Evolutionary conservation across 2,888 invertebrate species (phyloP), one percentile per base, ranked within the genome.

Genomic region (Netelia melanura): DNA sequence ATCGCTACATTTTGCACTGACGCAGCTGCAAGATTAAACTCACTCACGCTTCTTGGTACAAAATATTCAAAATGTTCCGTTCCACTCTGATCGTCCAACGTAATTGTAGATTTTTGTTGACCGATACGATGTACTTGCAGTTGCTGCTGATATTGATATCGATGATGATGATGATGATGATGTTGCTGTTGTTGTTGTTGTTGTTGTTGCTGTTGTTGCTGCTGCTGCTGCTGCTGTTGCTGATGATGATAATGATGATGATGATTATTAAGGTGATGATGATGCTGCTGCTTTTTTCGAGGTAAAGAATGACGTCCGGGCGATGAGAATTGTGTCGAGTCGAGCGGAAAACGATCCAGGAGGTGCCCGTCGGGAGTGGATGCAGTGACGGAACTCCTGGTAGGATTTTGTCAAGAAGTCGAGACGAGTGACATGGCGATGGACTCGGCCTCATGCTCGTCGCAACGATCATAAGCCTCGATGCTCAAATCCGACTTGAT

Each of bases 11-110:
- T 95, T 71, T 95, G 95, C 9, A 96, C 95, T 0, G 94, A 91
- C 56, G 97, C 96, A 0, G 92, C 92, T 0, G 96, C 95, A 81
- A 97, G 93, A 92, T 97, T 97, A 91, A 97, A 97, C 92, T 97
- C 97, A 94, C 97, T 97, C 81, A 97, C 95, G 93, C 97, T 97
- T 82, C 97, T 95, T 85, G 97, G 97, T 86, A 97, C 97, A 92
- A 97, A 97, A 93, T 97, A 97, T 92, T 97, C 97, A 81, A 97
- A 93, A 77, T 91, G 91, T 58, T 85, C 84, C n/a, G 44, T 68
- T 0, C 70, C 81, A 44, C 43, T 85, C 25, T 71, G 85, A 67
- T 76, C 82, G 54, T 61, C 71, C 43, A 90, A 58, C 11, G 87
- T 78, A 9, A 75, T 95, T 86, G 96, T 95, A 67, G 96, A 95